Conservation (phyloP, 2,888 invertebrate genomes). For the Synanthedon tipuliformis region DNA sequence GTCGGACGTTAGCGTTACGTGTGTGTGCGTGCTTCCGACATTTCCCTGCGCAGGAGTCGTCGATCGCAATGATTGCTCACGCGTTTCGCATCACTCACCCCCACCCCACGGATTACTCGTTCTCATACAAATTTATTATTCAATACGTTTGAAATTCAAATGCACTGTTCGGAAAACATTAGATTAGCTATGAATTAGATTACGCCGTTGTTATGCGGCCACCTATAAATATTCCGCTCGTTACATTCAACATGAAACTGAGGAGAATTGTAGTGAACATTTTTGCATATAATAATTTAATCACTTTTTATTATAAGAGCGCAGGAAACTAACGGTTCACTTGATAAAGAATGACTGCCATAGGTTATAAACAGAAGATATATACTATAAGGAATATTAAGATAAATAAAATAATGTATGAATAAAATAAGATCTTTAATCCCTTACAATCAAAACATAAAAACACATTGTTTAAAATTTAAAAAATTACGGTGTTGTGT, state of each 20-base stretch:
- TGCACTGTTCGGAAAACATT: background rate
- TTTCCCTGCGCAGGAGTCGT: conserved; percentile 56
- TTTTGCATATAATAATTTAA: background rate
- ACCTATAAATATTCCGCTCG: background rate
- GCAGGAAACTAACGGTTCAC: too few relatives aligned
- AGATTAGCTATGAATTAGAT: background rate
- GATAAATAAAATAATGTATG: too few relatives aligned
- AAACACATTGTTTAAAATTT: too few relatives aligned
- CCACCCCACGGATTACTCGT: conserved; percentile 50
- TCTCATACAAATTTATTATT: conserved; percentile 24
- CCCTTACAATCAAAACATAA: too few relatives aligned
- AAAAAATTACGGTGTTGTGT: too few relatives aligned
- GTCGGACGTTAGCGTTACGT: too few relatives aligned
- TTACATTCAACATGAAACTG: background rate
- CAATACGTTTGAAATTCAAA: conserved; percentile 28
- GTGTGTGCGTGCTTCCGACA: conserved; percentile 48
- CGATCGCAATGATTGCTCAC: conserved; percentile 65
- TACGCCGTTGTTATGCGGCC: background rate
- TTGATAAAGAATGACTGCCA: too few relatives aligned
- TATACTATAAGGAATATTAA: too few relatives aligned
- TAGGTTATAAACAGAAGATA: too few relatives aligned
- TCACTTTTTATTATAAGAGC: background rate
- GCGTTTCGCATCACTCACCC: conserved; percentile 68
- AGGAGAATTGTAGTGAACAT: background rate
- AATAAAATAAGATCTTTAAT: too few relatives aligned